These are phyloP conservation scores for Perdita meconis DNA, from an alignment of 2,888 invertebrate species.

Conservation along the genomic window DNA sequence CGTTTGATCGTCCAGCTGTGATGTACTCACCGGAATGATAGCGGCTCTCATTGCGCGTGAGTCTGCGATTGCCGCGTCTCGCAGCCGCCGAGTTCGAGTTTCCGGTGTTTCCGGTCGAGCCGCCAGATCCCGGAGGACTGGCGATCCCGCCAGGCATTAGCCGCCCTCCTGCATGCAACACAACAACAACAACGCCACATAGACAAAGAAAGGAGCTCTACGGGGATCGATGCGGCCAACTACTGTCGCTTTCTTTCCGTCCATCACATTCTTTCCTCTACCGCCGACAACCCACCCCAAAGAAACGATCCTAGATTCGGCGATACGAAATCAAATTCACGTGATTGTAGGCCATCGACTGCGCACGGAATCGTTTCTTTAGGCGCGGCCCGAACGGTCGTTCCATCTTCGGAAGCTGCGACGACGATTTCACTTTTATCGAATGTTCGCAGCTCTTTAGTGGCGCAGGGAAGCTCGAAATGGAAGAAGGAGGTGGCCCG, in stretches of 20 bases:
- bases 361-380: conserved; percentile 44
- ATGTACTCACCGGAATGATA: conserved; percentile 96
- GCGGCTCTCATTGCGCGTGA: conserved; percentile 97
- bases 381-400: conserved; percentile 51
- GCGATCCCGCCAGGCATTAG: conserved; percentile 81
- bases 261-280: conserved; percentile 1
- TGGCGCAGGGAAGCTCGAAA: conserved; percentile 42
- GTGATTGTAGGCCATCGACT: neutral
- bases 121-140: conserved; percentile 85
- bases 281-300: neutral
- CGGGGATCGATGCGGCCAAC: conserved; percentile 47
- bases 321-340: too few relatives aligned
- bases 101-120: conserved; percentile 82
- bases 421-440: conserved; percentile 65
- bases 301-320: conserved; percentile 36
- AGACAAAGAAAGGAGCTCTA: conserved; percentile 74
- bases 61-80: conserved; percentile 93
- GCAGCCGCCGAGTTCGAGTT: conserved; percentile 85
- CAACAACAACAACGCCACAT: conserved; percentile 80
- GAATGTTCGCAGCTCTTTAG: conserved; percentile 54
- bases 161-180: conserved; percentile 85
- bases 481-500: conserved; percentile 42
- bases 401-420: conserved; percentile 69
- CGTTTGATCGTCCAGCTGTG: conserved; percentile 39
- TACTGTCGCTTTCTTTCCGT: conserved; percentile 18